Evolutionary conservation across 2,797 vertebrate genomes (phyloP), one percentile per base, ranked within the genome.

Genomic region (Mionectes olivaceus): DNA sequence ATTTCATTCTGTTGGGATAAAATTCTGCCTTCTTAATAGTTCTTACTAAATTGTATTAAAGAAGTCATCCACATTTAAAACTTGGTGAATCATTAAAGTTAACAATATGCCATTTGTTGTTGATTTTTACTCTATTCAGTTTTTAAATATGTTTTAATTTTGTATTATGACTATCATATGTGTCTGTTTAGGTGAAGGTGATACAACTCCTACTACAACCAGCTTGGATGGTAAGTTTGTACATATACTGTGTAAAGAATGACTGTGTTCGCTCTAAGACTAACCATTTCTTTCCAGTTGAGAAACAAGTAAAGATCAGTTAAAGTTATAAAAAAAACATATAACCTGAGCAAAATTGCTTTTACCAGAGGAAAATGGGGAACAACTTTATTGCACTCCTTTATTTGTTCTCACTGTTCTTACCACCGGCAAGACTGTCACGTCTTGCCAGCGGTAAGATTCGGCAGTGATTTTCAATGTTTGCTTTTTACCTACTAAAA

Each of bases 141-240:
- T 78, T 77, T 65, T 18, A 74, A 63, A 61, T 60, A 8, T 28
- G 21, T 68, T 87, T 96, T 94, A 73, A 92, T 95, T 97, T 95
- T 93, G 3, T 57, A 4, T 86, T 90, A 28, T 93, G 87, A 7
- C 10, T 68, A 9, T 69, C 21, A 91, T 87, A 18, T 71, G 11
- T 91, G 30, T 95, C 69, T 96, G 14, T 83, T 70, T 93, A 98
- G 98, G 98, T 97, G 98, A 98, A 96, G 98, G 97, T 43, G 98
- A 98, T 91, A 97, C 97, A 63, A 97, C 97, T 61, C 97, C 98
- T 74, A 95, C 97, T 50, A 97, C 98, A 81, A 94, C 94, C 75
- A 97, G 71, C 65, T 94, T 98, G 64, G 98, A 98, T 61, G 96
- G 98, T 98, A 96, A 86, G 13, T 57, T 46, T 84, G 24, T 43